Percentiles rank a stretch among this genome's conserved stretches.
Conservation (phyloP, 2,797 vertebrate species). For the Cuculus canorus region DNA sequence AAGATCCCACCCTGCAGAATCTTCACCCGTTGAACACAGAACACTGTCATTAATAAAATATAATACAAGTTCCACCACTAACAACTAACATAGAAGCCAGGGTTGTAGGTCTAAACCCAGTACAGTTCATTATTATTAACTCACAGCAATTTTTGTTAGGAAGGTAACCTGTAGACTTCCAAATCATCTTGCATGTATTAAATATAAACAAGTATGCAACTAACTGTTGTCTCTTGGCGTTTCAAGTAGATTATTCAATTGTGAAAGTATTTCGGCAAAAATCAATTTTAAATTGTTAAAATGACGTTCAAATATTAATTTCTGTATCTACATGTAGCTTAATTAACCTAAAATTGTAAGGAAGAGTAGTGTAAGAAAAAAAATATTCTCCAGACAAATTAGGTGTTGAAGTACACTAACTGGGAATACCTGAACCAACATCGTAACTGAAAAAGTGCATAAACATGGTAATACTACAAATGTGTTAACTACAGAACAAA, state of each 20-base stretch:
- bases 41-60: conserved; percentile 75
- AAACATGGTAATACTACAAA: conserved; percentile 80
- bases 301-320: conserved; percentile 66
- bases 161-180: conserved; percentile 68
- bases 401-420: conserved; percentile 63
- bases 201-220: conserved; percentile 69
- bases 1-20: conserved; percentile 82
- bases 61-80: conserved; percentile 66
- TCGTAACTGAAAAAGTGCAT: conserved; percentile 82
- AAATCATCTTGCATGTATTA: conserved; percentile 52
- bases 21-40: conserved; percentile 71
- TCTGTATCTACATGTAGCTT: conserved; percentile 75
- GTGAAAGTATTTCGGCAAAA: conserved; percentile 46
- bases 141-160: conserved; percentile 70
- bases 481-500: conserved; percentile 75
- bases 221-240: conserved; percentile 34
- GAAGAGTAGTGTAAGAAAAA: conserved; percentile 71
- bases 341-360: conserved; percentile 74
- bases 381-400: conserved; percentile 57
- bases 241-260: conserved; percentile 66
- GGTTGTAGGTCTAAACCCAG: conserved; percentile 63
- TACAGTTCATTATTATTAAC: conserved; percentile 64
- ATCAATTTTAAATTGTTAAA: conserved; percentile 61
- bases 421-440: conserved; percentile 74
- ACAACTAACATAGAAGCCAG: conserved; percentile 65